These are phyloP conservation scores for Ctenodactylus gundi DNA, from an alignment of 2,113 vertebrate genomes.

Conservation along the genomic window DNA sequence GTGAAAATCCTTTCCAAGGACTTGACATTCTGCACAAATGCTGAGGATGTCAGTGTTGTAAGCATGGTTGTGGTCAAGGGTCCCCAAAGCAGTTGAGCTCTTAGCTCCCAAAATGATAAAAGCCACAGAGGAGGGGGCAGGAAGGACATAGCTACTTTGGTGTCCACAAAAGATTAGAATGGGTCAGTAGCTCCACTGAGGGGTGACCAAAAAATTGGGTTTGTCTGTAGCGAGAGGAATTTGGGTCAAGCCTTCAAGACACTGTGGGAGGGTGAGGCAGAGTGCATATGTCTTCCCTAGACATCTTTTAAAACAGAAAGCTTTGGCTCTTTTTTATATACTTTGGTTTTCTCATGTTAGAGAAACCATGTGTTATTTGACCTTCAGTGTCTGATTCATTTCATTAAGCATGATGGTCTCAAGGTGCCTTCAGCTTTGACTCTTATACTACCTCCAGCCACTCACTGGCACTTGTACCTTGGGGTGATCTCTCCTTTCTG, in stretches of 20 bases:
- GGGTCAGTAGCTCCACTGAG: neutral
- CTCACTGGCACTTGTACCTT: neutral
- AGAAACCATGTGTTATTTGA: too few species aligned
- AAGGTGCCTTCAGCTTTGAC: too few species aligned
- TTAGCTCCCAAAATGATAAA: neutral
- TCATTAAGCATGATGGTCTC: too few species aligned
- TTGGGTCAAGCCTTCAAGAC: constrained; percentile 14
- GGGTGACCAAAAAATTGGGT: neutral
- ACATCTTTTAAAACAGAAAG: constrained; percentile 5
- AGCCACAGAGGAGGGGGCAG: neutral
- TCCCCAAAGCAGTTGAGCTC: neutral
- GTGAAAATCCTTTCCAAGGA: constrained; percentile 40
- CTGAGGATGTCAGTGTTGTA: neutral
- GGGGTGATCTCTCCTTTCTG: neutral
- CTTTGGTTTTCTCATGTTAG: too few species aligned
- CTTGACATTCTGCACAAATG: neutral
- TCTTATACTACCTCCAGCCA: neutral
- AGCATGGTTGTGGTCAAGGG: neutral
- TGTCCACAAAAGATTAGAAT: neutral
- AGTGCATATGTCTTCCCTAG: neutral
- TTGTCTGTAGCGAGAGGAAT: neutral
- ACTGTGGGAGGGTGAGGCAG: neutral
- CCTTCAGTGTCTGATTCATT: too few species aligned
- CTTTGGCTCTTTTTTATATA: too few species aligned
- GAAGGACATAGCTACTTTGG: neutral